A percentile compares a stretch with the other conserved stretches of the same genome.
Conservation (phyloP, 2,888 invertebrate species). For the Lasioglossum oenotherae region DNA sequence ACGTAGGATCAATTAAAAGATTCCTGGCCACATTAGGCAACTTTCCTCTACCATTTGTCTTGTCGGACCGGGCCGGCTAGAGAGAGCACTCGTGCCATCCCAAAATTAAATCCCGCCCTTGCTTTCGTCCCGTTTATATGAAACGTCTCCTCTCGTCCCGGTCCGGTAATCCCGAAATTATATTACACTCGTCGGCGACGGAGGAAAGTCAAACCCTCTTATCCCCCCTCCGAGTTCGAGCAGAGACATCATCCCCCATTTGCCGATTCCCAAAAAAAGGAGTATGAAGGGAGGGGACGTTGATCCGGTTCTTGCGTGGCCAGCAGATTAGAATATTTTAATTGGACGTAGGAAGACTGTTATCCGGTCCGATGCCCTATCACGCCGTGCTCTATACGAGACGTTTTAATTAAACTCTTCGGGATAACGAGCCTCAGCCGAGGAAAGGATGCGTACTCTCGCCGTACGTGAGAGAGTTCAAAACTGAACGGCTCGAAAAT, state of each 20-base stretch:
- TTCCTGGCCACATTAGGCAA: no score
- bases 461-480: neutral
- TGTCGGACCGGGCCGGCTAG: constrained; percentile 18
- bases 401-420: constrained; percentile 2
- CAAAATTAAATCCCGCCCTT: constrained; percentile 43
- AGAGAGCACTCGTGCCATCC: constrained; percentile 17
- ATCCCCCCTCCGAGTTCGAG: neutral
- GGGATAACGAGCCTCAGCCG: neutral
- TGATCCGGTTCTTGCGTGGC: constrained; percentile 6
- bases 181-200: constrained; percentile 27
- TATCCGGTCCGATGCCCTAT: neutral
- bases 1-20: neutral
- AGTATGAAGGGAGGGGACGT: neutral
- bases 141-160: constrained; percentile 18
- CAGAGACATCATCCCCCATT: neutral
- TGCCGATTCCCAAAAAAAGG: neutral
- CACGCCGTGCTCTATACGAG: neutral
- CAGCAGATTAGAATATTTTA: constrained; percentile 22
- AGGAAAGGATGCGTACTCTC: neutral
- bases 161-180: constrained; percentile 37
- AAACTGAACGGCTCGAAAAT: neutral
- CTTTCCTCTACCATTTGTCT: constrained; percentile 39
- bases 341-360: neutral
- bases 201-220: neutral
- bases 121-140: constrained; percentile 37